A percentile compares a stretch with the other conserved stretches of the same genome.
Evolutionary conservation across 2,888 invertebrate species (phyloP).

Genomic region (Pseudococcus viburni): DNA sequence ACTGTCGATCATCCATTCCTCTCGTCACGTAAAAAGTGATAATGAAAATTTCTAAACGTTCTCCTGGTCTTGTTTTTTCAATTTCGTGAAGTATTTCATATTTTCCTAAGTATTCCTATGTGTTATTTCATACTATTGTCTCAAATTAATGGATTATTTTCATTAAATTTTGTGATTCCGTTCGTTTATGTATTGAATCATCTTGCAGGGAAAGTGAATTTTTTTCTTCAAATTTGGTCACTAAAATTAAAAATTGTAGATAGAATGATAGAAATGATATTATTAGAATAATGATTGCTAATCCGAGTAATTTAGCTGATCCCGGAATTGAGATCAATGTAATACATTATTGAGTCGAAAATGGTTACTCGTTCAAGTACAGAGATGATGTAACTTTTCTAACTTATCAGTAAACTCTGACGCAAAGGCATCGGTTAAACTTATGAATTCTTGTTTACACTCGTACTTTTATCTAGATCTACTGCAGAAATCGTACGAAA

Average conservation of each 20-base stretch:
- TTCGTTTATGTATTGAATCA: too few relatives aligned
- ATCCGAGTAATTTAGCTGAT: too few relatives aligned
- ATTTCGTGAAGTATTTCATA: not conserved
- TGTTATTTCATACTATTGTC: too few relatives aligned
- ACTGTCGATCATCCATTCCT: not conserved
- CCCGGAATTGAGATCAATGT: too few relatives aligned
- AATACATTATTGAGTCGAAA: not conserved
- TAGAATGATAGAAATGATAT: too few relatives aligned
- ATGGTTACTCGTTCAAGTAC: not conserved
- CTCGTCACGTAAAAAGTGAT: not conserved
- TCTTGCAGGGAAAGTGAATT: too few relatives aligned
- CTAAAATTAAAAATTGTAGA: too few relatives aligned
- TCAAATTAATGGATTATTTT: too few relatives aligned
- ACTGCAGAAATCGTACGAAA: not conserved
- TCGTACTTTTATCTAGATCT: not conserved
- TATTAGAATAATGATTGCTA: too few relatives aligned
- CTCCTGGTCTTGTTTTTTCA: not conserved
- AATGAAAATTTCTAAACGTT: not conserved
- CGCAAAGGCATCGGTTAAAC: conserved; percentile 33
- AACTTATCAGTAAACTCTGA: not conserved
- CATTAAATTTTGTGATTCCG: too few relatives aligned
- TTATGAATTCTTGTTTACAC: not conserved
- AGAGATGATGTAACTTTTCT: not conserved
- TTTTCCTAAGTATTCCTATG: too few relatives aligned
- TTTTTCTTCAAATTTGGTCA: too few relatives aligned